Evolutionary conservation across 1,140 invertebrate species (phyloP).

Genomic region (Phortica variegata): DNA sequence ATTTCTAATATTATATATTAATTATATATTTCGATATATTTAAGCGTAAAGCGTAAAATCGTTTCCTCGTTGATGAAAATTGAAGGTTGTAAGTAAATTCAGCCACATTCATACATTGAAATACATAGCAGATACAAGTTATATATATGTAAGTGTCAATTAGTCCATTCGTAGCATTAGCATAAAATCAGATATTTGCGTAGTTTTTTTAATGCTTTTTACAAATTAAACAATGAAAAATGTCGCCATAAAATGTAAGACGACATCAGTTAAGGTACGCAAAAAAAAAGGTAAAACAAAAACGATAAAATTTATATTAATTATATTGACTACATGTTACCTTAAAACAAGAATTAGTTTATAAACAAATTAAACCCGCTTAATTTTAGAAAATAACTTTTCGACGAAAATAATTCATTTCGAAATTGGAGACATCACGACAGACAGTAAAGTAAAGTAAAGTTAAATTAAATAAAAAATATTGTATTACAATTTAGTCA

Average conservation of each 20-base stretch:
- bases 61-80: no score
- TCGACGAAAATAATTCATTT: no score
- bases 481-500: no score
- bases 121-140: no score
- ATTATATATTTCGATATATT: no score
- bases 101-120: no score
- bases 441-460: conserved; percentile 4
- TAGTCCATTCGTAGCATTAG: conserved; percentile 32
- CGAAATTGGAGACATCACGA: conserved; percentile 27
- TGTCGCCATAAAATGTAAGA: conserved; percentile 14
- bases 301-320: conserved; percentile 30
- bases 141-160: conserved; percentile 37
- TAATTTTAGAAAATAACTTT: no score
- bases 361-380: conserved; percentile 6
- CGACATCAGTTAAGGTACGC: no score
- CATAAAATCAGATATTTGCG: conserved; percentile 16
- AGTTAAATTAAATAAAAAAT: conserved; percentile 9
- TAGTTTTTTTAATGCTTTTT: conserved; percentile 36
- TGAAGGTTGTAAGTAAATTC: no score
- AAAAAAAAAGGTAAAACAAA: conserved; percentile 16
- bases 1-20: no score
- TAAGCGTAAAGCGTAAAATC: no score
- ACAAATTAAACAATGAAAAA: conserved; percentile 19
- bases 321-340: conserved; percentile 41
- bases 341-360: conserved; percentile 32